Evolutionary conservation across 2,797 vertebrate genomes (phyloP).

Genomic region (Rhinoraja longicauda): DNA sequence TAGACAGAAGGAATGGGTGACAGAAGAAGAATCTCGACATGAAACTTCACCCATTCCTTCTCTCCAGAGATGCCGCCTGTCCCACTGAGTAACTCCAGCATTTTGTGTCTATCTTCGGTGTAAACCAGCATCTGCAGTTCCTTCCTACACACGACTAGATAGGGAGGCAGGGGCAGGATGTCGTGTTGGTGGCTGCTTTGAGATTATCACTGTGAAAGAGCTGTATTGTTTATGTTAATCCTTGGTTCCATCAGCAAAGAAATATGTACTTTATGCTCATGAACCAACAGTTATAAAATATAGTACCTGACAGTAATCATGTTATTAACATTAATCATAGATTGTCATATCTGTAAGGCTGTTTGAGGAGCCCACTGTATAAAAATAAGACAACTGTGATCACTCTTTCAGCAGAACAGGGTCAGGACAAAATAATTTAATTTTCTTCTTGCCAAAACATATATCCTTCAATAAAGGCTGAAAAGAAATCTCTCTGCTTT

Average conservation of each 20-base stretch:
- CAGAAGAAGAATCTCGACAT: too few relatives aligned
- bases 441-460: conserved; percentile 7
- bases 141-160: too few relatives aligned
- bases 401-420: conserved; percentile 23
- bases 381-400: conserved; percentile 29
- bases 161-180: too few relatives aligned
- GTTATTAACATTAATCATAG: conserved; percentile 38
- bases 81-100: too few relatives aligned
- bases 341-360: conserved; percentile 28
- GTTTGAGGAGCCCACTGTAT: conserved; percentile 12
- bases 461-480: neutral
- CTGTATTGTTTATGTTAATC: neutral
- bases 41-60: too few relatives aligned
- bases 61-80: too few relatives aligned
- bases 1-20: too few relatives aligned
- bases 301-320: conserved; percentile 29
- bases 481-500: neutral
- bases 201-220: neutral
- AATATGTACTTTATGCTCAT: conserved; percentile 21
- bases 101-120: too few relatives aligned
- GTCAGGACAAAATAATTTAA: conserved; percentile 30
- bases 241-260: neutral
- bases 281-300: neutral
- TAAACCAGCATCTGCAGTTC: too few relatives aligned
- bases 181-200: neutral